phyloP scores from a whole-genome alignment of 2,113 vertebrate genomes.

The Tretioscincus oriximinensis region DNA sequence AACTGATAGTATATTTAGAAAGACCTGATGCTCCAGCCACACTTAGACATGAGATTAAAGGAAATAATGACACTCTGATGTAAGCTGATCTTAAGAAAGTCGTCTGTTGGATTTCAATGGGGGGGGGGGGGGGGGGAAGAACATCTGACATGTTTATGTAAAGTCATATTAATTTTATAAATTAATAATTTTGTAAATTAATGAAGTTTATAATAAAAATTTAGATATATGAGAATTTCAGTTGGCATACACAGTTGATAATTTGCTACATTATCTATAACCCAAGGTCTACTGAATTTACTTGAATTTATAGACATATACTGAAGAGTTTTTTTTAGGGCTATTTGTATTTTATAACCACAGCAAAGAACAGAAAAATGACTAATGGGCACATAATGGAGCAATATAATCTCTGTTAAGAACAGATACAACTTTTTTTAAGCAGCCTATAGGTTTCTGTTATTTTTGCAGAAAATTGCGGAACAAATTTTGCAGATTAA shows the following conservation, averaged over 20 bases:
- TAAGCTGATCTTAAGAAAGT: no score
- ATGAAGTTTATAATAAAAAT: neutral
- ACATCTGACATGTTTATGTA: no score
- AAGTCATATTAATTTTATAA: no score
- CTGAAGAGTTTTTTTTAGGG: neutral
- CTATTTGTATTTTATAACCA: neutral
- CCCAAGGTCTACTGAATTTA: neutral
- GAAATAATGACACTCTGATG: no score
- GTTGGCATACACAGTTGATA: neutral
- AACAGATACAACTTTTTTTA: neutral
- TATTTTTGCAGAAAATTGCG: neutral
- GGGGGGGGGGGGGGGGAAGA: no score
- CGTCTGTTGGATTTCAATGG: no score
- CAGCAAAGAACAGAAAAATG: neutral
- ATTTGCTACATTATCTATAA: neutral
- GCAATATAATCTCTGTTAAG: neutral
- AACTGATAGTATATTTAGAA: no score
- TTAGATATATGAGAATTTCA: neutral
- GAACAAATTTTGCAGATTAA: neutral
- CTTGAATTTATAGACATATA: neutral
- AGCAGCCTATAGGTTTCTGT: neutral
- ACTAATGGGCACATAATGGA: neutral
- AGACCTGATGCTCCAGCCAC: no score
- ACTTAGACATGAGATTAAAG: no score
- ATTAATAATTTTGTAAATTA: no score